These are phyloP conservation scores for Eupeodes corollae DNA, from an alignment of 1,140 invertebrate genomes.

Conservation along the genomic window DNA sequence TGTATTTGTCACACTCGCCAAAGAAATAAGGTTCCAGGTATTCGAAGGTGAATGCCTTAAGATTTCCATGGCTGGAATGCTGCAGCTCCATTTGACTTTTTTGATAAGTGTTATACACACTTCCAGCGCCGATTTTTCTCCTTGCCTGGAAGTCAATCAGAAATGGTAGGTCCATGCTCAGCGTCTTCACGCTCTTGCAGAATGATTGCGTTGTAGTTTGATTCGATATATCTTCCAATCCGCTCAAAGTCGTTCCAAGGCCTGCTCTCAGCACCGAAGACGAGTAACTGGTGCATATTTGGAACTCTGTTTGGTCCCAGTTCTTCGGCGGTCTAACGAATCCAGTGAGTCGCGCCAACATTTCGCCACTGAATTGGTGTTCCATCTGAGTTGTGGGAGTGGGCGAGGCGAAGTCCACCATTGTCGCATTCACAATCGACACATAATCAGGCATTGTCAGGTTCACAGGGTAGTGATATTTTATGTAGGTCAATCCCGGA, in stretches of 20 bases:
- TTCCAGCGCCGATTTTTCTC: constrained; percentile 28
- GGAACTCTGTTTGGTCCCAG: constrained; percentile 56
- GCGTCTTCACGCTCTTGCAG: constrained; percentile 49
- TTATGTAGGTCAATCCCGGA: constrained; percentile 78
- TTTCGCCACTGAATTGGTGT: constrained; percentile 53
- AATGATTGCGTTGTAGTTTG: constrained; percentile 53
- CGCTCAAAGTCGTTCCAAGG: constrained; percentile 22
- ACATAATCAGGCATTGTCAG: constrained; percentile 76
- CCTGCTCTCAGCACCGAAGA: constrained; percentile 46
- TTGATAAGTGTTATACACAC: constrained; percentile 40
- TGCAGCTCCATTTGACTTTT: constrained; percentile 70
- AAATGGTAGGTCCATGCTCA: constrained; percentile 41
- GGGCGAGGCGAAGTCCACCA: constrained; percentile 59
- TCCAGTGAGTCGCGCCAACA: constrained; percentile 62
- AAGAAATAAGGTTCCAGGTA: constrained; percentile 77
- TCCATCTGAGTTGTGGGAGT: constrained; percentile 51
- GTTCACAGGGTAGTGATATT: constrained; percentile 77
- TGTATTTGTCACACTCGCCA: constrained; percentile 64
- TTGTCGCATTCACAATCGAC: constrained; percentile 71
- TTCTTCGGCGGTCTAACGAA: constrained; percentile 63
- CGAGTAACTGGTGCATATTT: constrained; percentile 63
- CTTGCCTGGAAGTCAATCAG: constrained; percentile 62
- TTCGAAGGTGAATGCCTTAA: constrained; percentile 76
- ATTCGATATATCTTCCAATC: constrained; percentile 47
- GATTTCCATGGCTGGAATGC: constrained; percentile 57